These are phyloP conservation scores for Excalfactoria chinensis DNA, from an alignment of 2,113 vertebrate species.

Conservation along the genomic window DNA sequence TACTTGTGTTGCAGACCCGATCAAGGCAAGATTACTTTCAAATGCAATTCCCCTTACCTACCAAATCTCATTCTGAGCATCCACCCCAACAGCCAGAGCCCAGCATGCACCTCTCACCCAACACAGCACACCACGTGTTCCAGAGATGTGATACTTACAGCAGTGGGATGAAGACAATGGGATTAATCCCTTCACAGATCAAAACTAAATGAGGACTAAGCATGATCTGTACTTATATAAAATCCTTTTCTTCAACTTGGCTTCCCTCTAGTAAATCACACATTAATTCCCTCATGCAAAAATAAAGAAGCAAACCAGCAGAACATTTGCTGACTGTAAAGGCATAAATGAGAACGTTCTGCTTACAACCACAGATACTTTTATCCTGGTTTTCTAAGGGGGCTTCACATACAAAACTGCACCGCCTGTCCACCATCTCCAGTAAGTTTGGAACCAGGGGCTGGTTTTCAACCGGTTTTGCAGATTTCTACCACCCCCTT, in stretches of 20 bases:
- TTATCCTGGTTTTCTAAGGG: neutral
- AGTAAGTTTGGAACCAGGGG: neutral
- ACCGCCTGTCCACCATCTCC: neutral
- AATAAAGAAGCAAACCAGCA: neutral
- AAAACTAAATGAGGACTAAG: constrained; percentile 28
- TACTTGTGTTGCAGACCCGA: neutral
- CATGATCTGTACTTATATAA: constrained; percentile 23
- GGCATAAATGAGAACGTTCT: neutral
- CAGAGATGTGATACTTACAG: neutral
- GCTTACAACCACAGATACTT: neutral
- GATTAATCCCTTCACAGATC: constrained; percentile 30
- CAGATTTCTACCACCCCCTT: neutral
- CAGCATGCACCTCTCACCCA: neutral
- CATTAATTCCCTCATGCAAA: neutral
- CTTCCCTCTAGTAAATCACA: constrained; percentile 23
- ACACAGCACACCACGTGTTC: neutral
- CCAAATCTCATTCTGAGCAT: neutral
- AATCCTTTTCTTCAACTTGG: constrained; percentile 8
- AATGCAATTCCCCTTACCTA: neutral
- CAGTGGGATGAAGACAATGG: neutral
- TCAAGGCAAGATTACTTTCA: neutral
- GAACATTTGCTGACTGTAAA: neutral
- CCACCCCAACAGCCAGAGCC: neutral
- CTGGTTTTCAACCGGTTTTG: neutral
- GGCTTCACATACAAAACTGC: neutral